These are phyloP conservation scores for Microtus californicus DNA, from an alignment of 2,797 vertebrate species.

Conservation along the genomic window DNA sequence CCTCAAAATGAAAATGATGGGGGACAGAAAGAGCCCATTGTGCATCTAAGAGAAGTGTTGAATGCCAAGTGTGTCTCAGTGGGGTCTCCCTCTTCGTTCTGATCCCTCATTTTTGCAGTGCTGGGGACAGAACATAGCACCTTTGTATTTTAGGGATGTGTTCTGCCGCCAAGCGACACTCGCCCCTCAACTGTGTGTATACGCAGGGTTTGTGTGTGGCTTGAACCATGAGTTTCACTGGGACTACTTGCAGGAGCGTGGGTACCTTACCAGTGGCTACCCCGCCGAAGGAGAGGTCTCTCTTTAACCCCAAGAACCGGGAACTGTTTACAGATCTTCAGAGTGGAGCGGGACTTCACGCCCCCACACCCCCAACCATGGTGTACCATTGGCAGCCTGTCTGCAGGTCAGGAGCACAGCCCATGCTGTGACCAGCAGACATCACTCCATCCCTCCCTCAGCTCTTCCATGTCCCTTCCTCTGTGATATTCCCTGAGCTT, in stretches of 20 bases:
- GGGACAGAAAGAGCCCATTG: not conserved
- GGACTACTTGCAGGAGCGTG: not conserved
- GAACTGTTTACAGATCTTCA: not conserved
- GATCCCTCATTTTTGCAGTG: not conserved
- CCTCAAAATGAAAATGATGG: not conserved
- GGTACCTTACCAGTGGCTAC: not conserved
- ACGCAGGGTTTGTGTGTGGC: not conserved
- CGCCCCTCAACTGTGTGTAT: not conserved
- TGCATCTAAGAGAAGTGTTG: not conserved
- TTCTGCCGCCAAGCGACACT: not conserved
- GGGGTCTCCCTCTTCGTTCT: not conserved
- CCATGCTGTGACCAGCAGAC: not conserved
- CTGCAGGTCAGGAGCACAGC: not conserved
- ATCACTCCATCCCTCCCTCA: not conserved
- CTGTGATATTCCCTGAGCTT: not conserved
- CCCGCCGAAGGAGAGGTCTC: not conserved
- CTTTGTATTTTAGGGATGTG: not conserved
- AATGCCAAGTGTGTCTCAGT: not conserved
- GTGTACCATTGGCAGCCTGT: not conserved
- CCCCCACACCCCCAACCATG: not conserved
- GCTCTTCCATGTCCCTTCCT: not conserved
- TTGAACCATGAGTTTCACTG: not conserved
- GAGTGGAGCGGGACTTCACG: no score
- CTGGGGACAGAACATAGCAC: not conserved
- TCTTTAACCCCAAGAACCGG: not conserved